Evolutionary conservation across 1,140 invertebrate genomes (phyloP), one percentile per base, ranked within the genome.

Genomic region (Drosophila sproati): DNA sequence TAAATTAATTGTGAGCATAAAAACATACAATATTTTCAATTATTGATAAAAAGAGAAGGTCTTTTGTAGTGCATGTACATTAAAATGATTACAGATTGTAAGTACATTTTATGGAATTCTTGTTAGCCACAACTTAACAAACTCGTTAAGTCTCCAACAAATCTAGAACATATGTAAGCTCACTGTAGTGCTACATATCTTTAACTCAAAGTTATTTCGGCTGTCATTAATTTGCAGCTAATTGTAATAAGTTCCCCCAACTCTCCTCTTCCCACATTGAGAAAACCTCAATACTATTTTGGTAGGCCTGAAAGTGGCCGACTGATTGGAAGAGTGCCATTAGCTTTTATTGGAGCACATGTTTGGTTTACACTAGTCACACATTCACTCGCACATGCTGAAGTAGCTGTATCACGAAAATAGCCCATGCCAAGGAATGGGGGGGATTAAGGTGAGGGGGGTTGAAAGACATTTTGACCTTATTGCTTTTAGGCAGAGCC

Each of bases 401-500:
- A 20, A 73, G 56, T 62, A 45, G 57, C 66, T 70, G 62, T 70
- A 57, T 74, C 57, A 54, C 72, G 70, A 74, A 74, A 70, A 74
- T 70, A 62, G 72, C 7, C 72, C 55, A 54, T 60, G 68, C 39
- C 41, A 43, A 51, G 50, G 20, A 54, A 31, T 52, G 28, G 39
- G 56, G 3, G 28, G 29, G 45, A 29, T 35, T 20, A 20, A 20
- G 20, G 20, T 28, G 55, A 2, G 55, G 3, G 56, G 41, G 41
- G 32, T 32, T 12, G 47, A 35, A 62, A 43, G 43, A 34, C 80
- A 62, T 48, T 66, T 70, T 48, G 73, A 64, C 69, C 83, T 81
- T 86, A 88, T 86, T 86, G 82, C 82, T 86, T 86, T 88, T 88
- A 88, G 77, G 35, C 59, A 31, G 48, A 72, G 72, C 72, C 60